Percentiles rank a stretch among this genome's conserved stretches.
Conservation (phyloP, 2,113 vertebrate genomes). For the Montifringilla adamsi region DNA sequence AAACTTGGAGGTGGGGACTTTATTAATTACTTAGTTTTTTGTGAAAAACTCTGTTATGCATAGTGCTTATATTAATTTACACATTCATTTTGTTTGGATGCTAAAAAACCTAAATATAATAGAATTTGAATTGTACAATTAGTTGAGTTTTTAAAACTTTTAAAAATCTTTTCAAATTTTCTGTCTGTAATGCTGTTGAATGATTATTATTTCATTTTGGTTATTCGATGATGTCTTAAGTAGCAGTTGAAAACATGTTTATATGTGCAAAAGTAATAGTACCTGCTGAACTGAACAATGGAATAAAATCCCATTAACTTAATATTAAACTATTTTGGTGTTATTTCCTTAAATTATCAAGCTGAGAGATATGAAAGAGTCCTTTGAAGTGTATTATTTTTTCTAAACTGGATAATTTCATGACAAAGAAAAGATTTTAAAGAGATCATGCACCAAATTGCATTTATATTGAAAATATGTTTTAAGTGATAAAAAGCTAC, state of each 20-base stretch:
- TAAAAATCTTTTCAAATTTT: not conserved
- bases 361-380: not conserved
- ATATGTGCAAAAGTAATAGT: not conserved
- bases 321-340: not conserved
- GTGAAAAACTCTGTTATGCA: not conserved
- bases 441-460: not conserved
- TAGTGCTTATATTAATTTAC: not conserved
- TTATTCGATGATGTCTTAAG: not conserved
- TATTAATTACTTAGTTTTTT: not conserved
- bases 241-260: not conserved
- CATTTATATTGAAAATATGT: not conserved
- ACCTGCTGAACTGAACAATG: not conserved
- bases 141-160: not conserved
- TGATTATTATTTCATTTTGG: not conserved
- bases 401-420: not conserved
- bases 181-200: not conserved
- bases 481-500: not conserved
- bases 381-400: not conserved
- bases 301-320: not conserved
- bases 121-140: not conserved
- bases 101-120: not conserved
- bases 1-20: not conserved
- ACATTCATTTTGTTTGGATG: not conserved
- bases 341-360: not conserved
- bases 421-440: not conserved